phyloP scores from a whole-genome alignment of 2,797 vertebrate species.

The Valencia hispanica region DNA sequence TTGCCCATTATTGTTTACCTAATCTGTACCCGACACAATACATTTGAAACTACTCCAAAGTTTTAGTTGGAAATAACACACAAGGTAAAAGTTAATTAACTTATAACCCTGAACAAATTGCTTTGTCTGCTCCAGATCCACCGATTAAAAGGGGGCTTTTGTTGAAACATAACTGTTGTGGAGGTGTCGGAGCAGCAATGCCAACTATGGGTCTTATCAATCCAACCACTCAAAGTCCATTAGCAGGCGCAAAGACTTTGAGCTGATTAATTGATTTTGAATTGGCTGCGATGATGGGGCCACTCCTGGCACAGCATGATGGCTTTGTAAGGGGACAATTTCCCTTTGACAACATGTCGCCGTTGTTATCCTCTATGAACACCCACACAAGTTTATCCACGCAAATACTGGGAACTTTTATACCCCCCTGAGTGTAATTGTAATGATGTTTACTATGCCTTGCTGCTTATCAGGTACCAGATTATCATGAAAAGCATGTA shows the following conservation, averaged over 20 bases:
- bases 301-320: slow-evolving; percentile 46
- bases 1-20: slow-evolving; percentile 10
- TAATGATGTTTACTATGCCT: slow-evolving; percentile 65
- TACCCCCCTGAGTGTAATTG: slow-evolving; percentile 43
- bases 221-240: slow-evolving; percentile 60
- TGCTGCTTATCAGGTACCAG: slow-evolving; percentile 41
- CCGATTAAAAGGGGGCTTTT: slow-evolving; percentile 61
- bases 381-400: not conserved
- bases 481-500: slow-evolving; percentile 63
- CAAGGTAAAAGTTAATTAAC: slow-evolving; percentile 68
- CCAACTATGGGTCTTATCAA: slow-evolving; percentile 62
- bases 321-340: slow-evolving; percentile 46
- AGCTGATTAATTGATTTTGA: slow-evolving; percentile 76
- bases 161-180: slow-evolving; percentile 42
- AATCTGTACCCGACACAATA: slow-evolving; percentile 22
- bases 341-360: slow-evolving; percentile 46
- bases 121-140: slow-evolving; percentile 64
- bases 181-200: slow-evolving; percentile 38
- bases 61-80: slow-evolving; percentile 53
- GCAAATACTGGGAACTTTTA: slow-evolving; percentile 8
- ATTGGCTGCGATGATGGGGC: slow-evolving; percentile 59
- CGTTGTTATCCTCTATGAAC: slow-evolving; percentile 38
- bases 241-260: slow-evolving; percentile 58
- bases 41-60: slow-evolving; percentile 49
- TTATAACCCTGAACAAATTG: slow-evolving; percentile 74